These are phyloP conservation scores for Acropora yongei DNA, from an alignment of 64 coral and sea anemone genomes.

Conservation along the genomic window DNA sequence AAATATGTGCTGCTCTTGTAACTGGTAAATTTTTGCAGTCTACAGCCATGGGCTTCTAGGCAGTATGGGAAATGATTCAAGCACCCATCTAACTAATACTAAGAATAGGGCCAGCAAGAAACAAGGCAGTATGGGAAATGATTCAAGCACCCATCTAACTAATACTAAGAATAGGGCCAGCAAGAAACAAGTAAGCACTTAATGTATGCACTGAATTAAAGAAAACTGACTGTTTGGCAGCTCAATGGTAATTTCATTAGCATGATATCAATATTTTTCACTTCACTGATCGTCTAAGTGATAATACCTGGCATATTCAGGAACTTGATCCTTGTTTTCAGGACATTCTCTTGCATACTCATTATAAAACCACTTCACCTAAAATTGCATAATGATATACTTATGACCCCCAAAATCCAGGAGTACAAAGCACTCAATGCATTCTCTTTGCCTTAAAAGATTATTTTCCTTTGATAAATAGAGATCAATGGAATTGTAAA, in stretches of 20 bases:
- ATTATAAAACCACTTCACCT: constrained; percentile 99
- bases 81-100: background rate
- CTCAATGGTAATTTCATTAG: no score
- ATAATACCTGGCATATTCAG: constrained; percentile 84
- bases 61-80: background rate
- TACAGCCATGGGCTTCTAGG: no score
- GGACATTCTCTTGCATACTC: constrained; percentile 78
- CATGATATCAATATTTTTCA: no score
- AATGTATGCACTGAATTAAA: no score
- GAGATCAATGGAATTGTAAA: background rate
- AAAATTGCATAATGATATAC: constrained; percentile 9
- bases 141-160: background rate
- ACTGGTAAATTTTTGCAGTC: background rate
- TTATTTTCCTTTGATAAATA: no score
- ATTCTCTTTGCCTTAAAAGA: no score
- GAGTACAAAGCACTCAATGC: no score
- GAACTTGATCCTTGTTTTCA: constrained; percentile 70
- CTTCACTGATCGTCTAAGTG: no score
- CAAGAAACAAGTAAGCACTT: no score
- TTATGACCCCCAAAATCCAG: background rate
- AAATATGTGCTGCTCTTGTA: background rate
- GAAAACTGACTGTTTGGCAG: no score
- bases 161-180: background rate
- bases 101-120: background rate
- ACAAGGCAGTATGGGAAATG: background rate